Evolutionary conservation across 1,140 invertebrate species (phyloP), one percentile per base, ranked within the genome.

Genomic region (Helicoverpa zea): DNA sequence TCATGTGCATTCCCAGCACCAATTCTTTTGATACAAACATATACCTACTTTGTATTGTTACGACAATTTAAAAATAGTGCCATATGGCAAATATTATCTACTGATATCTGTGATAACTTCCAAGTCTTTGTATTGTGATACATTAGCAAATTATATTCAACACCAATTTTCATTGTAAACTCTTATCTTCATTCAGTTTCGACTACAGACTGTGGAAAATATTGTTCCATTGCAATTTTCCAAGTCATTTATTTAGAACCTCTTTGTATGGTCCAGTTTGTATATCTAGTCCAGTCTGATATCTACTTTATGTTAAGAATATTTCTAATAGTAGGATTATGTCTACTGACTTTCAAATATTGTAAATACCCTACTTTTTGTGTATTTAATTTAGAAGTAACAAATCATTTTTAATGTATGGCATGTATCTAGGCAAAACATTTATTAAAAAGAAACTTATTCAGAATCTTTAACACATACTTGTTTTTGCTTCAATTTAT

Each of bases 401-500:
- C 35, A 35, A 35, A 35, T 35, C 7, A 35, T 35, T 3, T 35
- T 35, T 35, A 35, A 35, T 35, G 35, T 35, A 7, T 35, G 35
- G 7, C 3, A 35, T 35, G 35, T 3, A 35, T 35, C 3, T 35
- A 35, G 35, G 35, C 3, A 35, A 7, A 5, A 35, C 35, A 35
- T 35, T 35, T 35, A 35, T 35, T 35, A 7, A 7, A 35, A 35
- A 35, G 13, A 72, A 47, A 51, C 18, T 16, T 5, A 4, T 56
- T 16, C 30, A 56, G n/a, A n/a, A 56, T 54, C 30, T 61, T 30
- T 23, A 35, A 61, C 56, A 64, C 49, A 63, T 9, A 52, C 79
- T 80, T 80, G 79, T 80, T 80, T 80, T 80, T 80, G 79, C 79
- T 80, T 80, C 66, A 18, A 63, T 61, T 61, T 51, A 66, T 23